Conservation (phyloP, 92 coral and sea anemone genomes). For the Bergia sp. region DNA sequence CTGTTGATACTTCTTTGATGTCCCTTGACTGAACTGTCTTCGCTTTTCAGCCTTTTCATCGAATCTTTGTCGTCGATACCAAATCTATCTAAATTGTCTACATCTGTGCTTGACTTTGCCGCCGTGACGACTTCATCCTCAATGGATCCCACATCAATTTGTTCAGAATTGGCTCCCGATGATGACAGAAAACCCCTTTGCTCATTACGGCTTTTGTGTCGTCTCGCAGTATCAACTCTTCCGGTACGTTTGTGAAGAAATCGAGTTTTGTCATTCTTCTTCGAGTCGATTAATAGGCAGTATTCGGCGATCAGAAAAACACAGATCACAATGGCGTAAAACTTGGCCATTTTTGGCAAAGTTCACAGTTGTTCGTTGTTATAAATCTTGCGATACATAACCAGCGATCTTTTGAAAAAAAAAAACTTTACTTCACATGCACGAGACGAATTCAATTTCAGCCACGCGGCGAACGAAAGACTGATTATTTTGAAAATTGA, state of each 20-base stretch:
- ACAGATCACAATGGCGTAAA: background rate
- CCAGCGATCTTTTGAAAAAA: background rate
- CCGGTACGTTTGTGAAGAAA: constrained; percentile 3
- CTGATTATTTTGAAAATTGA: background rate
- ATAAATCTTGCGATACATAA: background rate
- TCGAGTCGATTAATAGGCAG: constrained; percentile 1
- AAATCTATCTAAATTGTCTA: background rate
- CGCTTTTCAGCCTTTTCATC: background rate
- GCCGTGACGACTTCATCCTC: constrained; percentile 8
- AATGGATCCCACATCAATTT: background rate
- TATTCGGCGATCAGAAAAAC: background rate
- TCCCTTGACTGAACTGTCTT: constrained; percentile 31
- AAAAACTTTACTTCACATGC: background rate
- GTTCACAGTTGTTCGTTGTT: background rate
- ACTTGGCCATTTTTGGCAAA: background rate
- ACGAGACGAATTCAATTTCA: background rate
- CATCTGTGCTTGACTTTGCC: constrained; percentile 10
- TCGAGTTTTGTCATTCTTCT: constrained; percentile 6
- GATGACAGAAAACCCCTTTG: constrained; percentile 20
- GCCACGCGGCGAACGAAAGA: background rate
- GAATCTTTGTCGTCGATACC: constrained; percentile 46
- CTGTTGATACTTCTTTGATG: background rate
- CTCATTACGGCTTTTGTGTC: background rate
- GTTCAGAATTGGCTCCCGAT: constrained; percentile 1
- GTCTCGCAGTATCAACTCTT: background rate